Evolutionary conservation across 2,888 invertebrate species (phyloP).

Genomic region (Leucoma salicis): DNA sequence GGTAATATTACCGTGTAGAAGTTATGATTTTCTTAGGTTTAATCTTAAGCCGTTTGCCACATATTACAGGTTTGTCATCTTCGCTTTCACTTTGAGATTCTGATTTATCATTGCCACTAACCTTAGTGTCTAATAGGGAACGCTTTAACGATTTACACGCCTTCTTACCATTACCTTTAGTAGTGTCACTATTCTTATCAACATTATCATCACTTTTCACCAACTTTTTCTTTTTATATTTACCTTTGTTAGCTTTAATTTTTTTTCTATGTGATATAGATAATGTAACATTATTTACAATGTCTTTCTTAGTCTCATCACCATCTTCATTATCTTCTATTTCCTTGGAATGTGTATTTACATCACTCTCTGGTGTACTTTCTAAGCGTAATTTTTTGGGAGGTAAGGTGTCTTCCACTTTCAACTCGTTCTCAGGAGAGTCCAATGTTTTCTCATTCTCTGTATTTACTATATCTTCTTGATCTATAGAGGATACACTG

Average conservation of each 20-base stretch:
- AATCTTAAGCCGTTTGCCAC: constrained; percentile 71
- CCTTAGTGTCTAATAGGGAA: constrained; percentile 56
- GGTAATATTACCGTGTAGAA: constrained; percentile 54
- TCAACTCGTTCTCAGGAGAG: constrained; percentile 54
- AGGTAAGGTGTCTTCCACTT: constrained; percentile 63
- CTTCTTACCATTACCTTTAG: constrained; percentile 49
- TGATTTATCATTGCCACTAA: constrained; percentile 69
- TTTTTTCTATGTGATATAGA: constrained; percentile 63
- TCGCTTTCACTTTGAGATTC: constrained; percentile 77
- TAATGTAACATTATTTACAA: constrained; percentile 37
- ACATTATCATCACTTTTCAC: constrained; percentile 38
- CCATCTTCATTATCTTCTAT: constrained; percentile 49
- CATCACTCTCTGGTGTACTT: constrained; percentile 60
- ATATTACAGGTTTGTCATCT: constrained; percentile 61
- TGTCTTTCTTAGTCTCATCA: constrained; percentile 46
- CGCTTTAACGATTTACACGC: constrained; percentile 63
- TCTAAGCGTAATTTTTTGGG: constrained; percentile 71
- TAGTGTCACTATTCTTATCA: constrained; percentile 42
- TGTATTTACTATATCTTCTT: constrained; percentile 48
- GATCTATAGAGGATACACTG: constrained; percentile 69
- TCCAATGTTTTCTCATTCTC: constrained; percentile 59
- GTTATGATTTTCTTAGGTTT: constrained; percentile 74
- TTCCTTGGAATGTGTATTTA: constrained; percentile 68
- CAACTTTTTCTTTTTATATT: constrained; percentile 65
- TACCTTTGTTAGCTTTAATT: constrained; percentile 69